Evolutionary conservation across 2,113 vertebrate genomes (phyloP).

Genomic region (Podocnemis expansa): DNA sequence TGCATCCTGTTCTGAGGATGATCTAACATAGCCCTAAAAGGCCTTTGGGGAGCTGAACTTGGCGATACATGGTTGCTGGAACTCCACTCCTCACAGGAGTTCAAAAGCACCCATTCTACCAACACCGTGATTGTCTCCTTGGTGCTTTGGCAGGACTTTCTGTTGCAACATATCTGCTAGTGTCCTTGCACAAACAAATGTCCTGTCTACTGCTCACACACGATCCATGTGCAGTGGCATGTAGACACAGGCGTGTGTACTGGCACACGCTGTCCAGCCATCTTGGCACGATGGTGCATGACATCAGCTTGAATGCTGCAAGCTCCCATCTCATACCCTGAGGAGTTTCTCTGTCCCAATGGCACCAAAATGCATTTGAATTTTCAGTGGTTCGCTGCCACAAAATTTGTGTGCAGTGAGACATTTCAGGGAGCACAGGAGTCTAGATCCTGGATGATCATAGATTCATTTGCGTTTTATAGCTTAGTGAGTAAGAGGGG

Average conservation of each 20-base stretch:
- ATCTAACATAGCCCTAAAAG: not conserved
- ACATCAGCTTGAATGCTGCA: not conserved
- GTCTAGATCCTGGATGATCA: not conserved
- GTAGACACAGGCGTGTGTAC: not conserved
- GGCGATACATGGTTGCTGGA: not conserved
- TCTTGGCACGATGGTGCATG: not conserved
- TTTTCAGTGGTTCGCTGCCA: rapidly evolving
- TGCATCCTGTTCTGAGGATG: not conserved
- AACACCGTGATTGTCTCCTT: not conserved
- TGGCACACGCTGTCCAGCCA: not conserved
- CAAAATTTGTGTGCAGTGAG: rapidly evolving
- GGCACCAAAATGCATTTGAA: not conserved
- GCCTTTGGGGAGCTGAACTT: not conserved
- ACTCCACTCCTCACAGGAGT: not conserved
- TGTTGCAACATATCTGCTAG: not conserved
- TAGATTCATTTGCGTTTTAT: rapidly evolving
- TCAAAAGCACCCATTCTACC: not conserved
- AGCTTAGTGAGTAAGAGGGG: not conserved
- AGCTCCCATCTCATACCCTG: not conserved
- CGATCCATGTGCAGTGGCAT: not conserved
- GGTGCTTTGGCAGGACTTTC: not conserved
- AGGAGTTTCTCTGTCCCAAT: rapidly evolving
- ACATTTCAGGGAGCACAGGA: rapidly evolving
- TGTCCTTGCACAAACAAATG: not conserved
- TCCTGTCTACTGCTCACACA: not conserved